phyloP scores from a whole-genome alignment of 2,797 vertebrate species.

The Steatocranus sp. region DNA sequence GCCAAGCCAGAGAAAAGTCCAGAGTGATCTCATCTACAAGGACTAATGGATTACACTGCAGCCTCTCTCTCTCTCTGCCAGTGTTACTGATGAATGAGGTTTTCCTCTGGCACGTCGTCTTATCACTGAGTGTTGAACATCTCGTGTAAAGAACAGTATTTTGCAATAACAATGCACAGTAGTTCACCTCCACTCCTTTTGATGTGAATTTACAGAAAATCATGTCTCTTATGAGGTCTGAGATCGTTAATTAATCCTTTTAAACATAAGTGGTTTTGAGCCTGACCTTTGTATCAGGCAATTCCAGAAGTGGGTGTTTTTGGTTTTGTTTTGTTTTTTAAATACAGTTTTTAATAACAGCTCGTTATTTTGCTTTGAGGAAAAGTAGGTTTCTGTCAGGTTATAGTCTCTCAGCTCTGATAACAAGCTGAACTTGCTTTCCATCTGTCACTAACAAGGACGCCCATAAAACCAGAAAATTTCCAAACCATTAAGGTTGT shows the following conservation, averaged over 20 bases:
- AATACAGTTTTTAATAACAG: background rate
- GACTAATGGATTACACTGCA: slow-evolving; percentile 29
- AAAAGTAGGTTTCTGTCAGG: slow-evolving; percentile 30
- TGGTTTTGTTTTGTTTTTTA: background rate
- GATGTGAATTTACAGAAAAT: background rate
- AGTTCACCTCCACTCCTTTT: background rate
- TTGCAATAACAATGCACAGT: background rate
- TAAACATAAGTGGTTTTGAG: background rate
- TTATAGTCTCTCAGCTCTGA: slow-evolving; percentile 31
- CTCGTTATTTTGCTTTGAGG: background rate
- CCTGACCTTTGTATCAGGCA: background rate
- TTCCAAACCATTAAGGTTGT: background rate
- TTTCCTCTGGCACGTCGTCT: slow-evolving; percentile 24
- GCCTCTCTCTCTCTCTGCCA: slow-evolving; percentile 13
- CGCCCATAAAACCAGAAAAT: background rate
- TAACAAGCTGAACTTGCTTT: slow-evolving; percentile 58
- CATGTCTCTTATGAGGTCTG: background rate
- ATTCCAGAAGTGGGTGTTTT: background rate
- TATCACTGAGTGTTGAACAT: slow-evolving; percentile 52
- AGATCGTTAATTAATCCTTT: background rate
- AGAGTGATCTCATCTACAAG: slow-evolving; percentile 33
- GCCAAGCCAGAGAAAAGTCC: slow-evolving; percentile 14
- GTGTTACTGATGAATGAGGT: slow-evolving; percentile 46
- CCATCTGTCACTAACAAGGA: slow-evolving; percentile 29
- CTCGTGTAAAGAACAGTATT: background rate